These are phyloP conservation scores for Bombus ignitus DNA, from an alignment of 1,140 invertebrate species.

Conservation along the genomic window DNA sequence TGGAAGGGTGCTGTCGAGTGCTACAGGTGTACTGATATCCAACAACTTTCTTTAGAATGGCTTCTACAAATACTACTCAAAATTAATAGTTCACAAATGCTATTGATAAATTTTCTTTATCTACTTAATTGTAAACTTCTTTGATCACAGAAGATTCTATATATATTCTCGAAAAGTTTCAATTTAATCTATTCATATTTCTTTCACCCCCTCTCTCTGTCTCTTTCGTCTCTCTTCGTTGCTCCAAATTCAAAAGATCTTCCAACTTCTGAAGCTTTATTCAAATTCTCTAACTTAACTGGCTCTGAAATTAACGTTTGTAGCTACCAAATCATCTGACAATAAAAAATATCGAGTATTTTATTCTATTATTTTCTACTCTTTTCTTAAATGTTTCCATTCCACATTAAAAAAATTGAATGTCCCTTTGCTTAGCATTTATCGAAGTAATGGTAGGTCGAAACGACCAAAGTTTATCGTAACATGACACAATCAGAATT, in stretches of 20 bases:
- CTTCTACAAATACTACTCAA: too few species aligned
- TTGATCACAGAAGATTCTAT: neutral
- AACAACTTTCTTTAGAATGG: too few species aligned
- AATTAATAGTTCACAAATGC: too few species aligned
- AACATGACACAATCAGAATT: conserved; percentile 17
- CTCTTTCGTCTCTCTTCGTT: neutral
- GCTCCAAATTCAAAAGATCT: neutral
- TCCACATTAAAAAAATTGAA: neutral
- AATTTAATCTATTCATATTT: neutral
- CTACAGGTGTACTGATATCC: too few species aligned
- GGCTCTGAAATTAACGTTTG: neutral
- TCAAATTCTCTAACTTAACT: neutral
- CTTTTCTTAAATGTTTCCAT: neutral
- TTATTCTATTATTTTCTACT: too few species aligned
- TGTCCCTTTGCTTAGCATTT: neutral
- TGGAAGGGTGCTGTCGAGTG: too few species aligned
- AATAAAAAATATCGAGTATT: neutral
- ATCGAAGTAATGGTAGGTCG: neutral
- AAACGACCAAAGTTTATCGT: conserved; percentile 8
- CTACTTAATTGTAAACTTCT: neutral
- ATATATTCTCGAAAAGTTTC: neutral
- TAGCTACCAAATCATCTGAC: neutral
- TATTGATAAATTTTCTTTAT: neutral
- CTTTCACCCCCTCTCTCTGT: too few species aligned
- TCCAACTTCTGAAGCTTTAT: neutral